phyloP scores from a whole-genome alignment of 2,113 vertebrate species.

The Zootoca vivipara region DNA sequence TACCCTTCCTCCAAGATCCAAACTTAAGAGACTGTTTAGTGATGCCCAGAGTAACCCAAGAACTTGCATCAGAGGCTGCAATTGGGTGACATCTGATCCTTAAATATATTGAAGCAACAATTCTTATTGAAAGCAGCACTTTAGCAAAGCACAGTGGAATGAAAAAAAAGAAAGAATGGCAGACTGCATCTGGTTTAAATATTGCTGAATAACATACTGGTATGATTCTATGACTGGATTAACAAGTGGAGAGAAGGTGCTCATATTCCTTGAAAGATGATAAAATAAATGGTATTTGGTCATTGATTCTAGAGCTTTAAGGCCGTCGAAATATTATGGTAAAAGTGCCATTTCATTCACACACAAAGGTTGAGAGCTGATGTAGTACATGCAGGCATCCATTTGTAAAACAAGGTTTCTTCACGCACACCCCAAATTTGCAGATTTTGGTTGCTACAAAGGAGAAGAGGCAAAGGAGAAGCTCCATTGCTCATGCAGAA shows the following conservation, averaged over 20 bases:
- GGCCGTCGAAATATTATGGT: background rate
- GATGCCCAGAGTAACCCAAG: slow-evolving; percentile 25
- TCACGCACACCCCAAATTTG: too few relatives aligned
- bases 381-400: too few relatives aligned
- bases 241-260: slow-evolving; percentile 35
- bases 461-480: too few relatives aligned
- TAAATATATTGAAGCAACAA: slow-evolving; percentile 34
- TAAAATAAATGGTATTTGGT: slow-evolving; percentile 40
- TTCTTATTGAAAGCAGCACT: slow-evolving; percentile 43
- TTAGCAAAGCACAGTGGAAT: slow-evolving; percentile 26
- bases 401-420: too few relatives aligned
- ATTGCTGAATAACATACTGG: slow-evolving; percentile 28
- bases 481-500: too few relatives aligned
- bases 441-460: too few relatives aligned
- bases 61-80: slow-evolving; percentile 24
- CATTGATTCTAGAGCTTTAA: slow-evolving; percentile 34
- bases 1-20: background rate
- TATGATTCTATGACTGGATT: slow-evolving; percentile 44
- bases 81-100: slow-evolving; percentile 42
- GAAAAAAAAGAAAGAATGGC: slow-evolving; percentile 10
- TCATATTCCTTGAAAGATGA: slow-evolving; percentile 41
- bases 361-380: background rate
- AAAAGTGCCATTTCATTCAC: slow-evolving; percentile 13
- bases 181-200: slow-evolving; percentile 57
- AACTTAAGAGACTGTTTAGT: slow-evolving; percentile 28